A percentile compares a stretch with the other conserved stretches of the same genome.
These are phyloP conservation scores for Drosophila ananassae DNA, from an alignment of 1,140 invertebrate species.

Conservation along the genomic window DNA sequence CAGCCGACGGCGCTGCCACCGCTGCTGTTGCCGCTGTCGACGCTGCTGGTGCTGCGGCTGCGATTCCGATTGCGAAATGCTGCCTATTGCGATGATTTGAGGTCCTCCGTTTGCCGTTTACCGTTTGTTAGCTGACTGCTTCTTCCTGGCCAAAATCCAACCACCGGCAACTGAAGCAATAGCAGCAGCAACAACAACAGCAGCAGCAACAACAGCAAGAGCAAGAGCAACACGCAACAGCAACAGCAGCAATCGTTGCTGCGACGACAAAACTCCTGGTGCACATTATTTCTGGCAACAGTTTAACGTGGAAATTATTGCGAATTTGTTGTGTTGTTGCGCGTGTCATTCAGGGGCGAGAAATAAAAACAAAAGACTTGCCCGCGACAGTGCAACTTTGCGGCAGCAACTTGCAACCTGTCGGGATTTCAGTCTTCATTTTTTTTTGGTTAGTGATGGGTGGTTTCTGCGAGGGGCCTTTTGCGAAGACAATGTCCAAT, in stretches of 20 bases:
- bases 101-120: conserved; percentile 49
- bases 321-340: conserved; percentile 83
- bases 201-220: conserved; percentile 17
- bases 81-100: conserved; percentile 42
- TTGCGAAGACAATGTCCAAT: neutral
- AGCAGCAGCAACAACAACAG: conserved; percentile 29
- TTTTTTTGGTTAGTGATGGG: neutral
- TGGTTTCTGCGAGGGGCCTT: neutral
- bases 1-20: conserved; percentile 12
- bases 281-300: conserved; percentile 82
- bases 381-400: neutral
- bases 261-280: conserved; percentile 79
- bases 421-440: neutral
- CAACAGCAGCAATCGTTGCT: conserved; percentile 25
- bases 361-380: conserved; percentile 8
- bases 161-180: conserved; percentile 59
- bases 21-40: conserved; percentile 16
- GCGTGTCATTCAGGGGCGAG: conserved; percentile 45
- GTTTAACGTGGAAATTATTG: conserved; percentile 84
- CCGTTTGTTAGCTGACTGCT: conserved; percentile 53
- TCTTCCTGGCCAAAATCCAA: conserved; percentile 51
- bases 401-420: neutral
- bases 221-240: conserved; percentile 13
- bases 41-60: conserved; percentile 20
- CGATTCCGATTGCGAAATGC: conserved; percentile 16